A percentile compares a stretch with the other conserved stretches of the same genome.
Evolutionary conservation across 2,113 vertebrate genomes (phyloP).

Genomic region (Bungarus multicinctus): DNA sequence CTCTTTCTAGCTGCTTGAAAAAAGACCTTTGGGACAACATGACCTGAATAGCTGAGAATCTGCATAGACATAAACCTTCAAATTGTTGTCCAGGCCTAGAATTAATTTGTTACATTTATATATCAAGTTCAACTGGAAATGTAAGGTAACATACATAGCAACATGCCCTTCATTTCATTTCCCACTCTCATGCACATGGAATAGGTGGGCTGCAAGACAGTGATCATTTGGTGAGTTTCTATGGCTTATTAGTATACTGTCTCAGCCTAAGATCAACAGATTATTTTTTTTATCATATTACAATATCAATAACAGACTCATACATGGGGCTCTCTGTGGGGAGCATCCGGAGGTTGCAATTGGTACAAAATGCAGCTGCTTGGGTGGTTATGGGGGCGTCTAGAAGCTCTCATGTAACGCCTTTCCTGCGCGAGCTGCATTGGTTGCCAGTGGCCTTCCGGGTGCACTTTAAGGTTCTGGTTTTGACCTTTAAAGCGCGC

Average conservation of each 20-base stretch:
- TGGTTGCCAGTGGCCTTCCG: too few relatives aligned
- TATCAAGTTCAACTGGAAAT: not conserved
- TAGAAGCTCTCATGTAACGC: too few relatives aligned
- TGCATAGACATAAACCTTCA: not conserved
- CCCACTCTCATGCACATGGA: not conserved
- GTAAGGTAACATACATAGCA: not conserved
- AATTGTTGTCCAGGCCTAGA: not conserved
- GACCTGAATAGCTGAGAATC: too few relatives aligned
- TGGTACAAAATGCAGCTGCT: too few relatives aligned
- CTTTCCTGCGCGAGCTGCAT: too few relatives aligned
- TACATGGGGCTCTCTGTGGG: too few relatives aligned
- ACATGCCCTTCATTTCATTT: not conserved
- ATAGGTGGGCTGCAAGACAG: not conserved
- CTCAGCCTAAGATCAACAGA: not conserved
- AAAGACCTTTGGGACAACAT: too few relatives aligned
- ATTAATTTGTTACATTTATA: not conserved
- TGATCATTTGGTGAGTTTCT: not conserved
- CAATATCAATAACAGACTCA: not conserved
- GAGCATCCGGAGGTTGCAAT: too few relatives aligned
- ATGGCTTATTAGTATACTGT: not conserved
- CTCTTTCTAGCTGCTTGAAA: too few relatives aligned
- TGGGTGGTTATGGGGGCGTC: too few relatives aligned
- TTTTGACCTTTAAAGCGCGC: too few relatives aligned
- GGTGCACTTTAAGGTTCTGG: too few relatives aligned
- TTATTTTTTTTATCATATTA: not conserved